phyloP scores from a whole-genome alignment of 2,888 invertebrate species.

The Deilephila porcellus region DNA sequence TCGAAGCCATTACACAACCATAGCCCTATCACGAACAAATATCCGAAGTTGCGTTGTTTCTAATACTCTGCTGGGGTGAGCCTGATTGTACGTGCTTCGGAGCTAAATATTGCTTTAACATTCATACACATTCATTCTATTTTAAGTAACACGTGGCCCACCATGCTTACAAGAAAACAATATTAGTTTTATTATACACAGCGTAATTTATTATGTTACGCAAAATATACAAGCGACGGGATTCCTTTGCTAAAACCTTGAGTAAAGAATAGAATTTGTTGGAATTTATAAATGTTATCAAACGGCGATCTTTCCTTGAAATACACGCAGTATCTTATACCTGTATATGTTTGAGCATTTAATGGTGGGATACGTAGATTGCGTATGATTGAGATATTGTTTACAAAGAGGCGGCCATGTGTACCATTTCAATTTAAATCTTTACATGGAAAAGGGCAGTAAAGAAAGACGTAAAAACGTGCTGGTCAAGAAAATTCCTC shows the following conservation, averaged over 20 bases:
- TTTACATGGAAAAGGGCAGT: not conserved
- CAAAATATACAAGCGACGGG: not conserved
- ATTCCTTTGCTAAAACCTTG: constrained; percentile 5
- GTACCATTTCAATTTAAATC: not conserved
- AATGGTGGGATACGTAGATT: not conserved
- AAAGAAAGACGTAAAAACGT: constrained; percentile 4
- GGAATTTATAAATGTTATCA: constrained; percentile 12
- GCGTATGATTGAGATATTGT: constrained; percentile 1
- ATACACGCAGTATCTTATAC: not conserved
- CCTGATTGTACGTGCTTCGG: constrained; percentile 63
- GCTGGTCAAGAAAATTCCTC: constrained; percentile 4
- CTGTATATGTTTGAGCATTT: constrained; percentile 8
- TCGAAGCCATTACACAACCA: constrained; percentile 62
- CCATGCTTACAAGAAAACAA: constrained; percentile 26
- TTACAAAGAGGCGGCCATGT: not conserved
- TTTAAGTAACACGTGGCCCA: constrained; percentile 45
- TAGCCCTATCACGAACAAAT: constrained; percentile 53
- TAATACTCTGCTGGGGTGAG: constrained; percentile 57
- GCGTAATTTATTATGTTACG: not conserved
- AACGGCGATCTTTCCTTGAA: not conserved
- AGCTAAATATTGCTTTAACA: constrained; percentile 57
- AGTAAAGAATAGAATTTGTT: not conserved
- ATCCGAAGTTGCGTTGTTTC: constrained; percentile 47
- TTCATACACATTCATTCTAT: constrained; percentile 47
- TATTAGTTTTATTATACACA: constrained; percentile 23